Conservation (phyloP, 1,140 invertebrate genomes). For the Trachymyrmex cornetzi region DNA sequence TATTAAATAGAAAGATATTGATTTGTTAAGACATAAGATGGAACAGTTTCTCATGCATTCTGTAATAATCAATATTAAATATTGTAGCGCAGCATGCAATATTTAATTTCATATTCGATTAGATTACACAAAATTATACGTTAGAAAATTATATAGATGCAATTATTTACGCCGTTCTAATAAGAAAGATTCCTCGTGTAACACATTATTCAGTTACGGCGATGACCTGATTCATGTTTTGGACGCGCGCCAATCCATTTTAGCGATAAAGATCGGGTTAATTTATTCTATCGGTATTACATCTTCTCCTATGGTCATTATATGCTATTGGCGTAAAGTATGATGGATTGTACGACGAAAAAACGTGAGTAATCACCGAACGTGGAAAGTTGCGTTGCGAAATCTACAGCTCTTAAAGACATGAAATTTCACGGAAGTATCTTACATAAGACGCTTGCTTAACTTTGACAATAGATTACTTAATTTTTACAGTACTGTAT, state of each 20-base stretch:
- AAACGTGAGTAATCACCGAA: constrained; percentile 16
- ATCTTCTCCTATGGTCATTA: constrained; percentile 37
- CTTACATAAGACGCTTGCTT: not conserved
- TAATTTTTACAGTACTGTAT: not conserved
- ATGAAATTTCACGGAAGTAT: constrained; percentile 20
- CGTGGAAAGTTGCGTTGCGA: constrained; percentile 36
- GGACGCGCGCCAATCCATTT: constrained; percentile 56
- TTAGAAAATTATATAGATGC: constrained; percentile 16
- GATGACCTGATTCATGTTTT: constrained; percentile 56
- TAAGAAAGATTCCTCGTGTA: not conserved
- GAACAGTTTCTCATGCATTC: not conserved
- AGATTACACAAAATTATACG: constrained; percentile 13
- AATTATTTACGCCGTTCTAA: not conserved
- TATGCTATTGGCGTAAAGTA: constrained; percentile 16
- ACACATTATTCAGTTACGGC: constrained; percentile 30
- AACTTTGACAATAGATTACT: not conserved
- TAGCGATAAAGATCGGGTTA: constrained; percentile 62
- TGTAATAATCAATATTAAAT: not conserved
- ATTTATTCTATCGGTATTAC: constrained; percentile 48
- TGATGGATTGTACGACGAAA: constrained; percentile 49
- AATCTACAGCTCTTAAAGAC: constrained; percentile 6
- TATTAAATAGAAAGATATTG: not conserved
- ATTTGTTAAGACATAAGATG: not conserved
- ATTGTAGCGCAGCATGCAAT: not conserved
- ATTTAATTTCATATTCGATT: constrained; percentile 6